Percentiles rank a stretch among this genome's conserved stretches.
These are phyloP conservation scores for Arion vulgaris DNA, from an alignment of 1,140 invertebrate genomes.

Conservation along the genomic window DNA sequence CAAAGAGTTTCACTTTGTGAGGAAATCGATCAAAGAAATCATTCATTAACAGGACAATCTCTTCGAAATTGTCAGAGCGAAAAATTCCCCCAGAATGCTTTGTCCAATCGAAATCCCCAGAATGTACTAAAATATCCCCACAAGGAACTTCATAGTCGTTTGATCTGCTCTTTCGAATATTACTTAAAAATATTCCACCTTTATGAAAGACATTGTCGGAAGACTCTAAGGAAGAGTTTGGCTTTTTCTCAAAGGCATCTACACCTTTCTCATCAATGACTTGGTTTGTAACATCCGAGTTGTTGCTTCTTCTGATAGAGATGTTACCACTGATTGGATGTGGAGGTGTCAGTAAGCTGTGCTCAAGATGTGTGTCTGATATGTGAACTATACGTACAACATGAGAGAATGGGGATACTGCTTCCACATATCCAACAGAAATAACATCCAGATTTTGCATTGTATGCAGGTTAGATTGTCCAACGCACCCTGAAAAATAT, in stretches of 20 bases:
- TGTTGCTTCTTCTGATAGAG: conserved; percentile 21
- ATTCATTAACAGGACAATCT: conserved; percentile 45
- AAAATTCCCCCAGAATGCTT: conserved; percentile 28
- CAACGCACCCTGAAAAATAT: no score
- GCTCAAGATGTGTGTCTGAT: conserved; percentile 58
- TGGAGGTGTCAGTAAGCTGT: conserved; percentile 32
- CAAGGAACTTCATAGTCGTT: conserved; percentile 47
- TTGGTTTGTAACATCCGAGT: conserved; percentile 9
- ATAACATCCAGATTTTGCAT: conserved; percentile 20
- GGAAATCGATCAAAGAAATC: conserved; percentile 56
- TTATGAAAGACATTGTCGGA: conserved; percentile 2
- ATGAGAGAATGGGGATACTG: conserved; percentile 21
- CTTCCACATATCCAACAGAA: conserved; percentile 21
- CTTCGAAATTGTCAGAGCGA: conserved; percentile 41
- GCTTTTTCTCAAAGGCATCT: conserved; percentile 22
- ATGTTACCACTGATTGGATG: conserved; percentile 38
- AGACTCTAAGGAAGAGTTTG: background rate
- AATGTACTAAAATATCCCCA: conserved; percentile 61
- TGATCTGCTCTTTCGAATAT: background rate
- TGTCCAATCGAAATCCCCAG: conserved; percentile 54
- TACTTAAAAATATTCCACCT: conserved; percentile 25
- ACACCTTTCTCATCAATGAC: conserved; percentile 31
- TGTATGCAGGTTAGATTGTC: background rate
- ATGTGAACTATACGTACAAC: conserved; percentile 58
- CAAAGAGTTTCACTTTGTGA: conserved; percentile 60